Conservation (phyloP, 2,888 invertebrate genomes). For the Nineta flava region DNA sequence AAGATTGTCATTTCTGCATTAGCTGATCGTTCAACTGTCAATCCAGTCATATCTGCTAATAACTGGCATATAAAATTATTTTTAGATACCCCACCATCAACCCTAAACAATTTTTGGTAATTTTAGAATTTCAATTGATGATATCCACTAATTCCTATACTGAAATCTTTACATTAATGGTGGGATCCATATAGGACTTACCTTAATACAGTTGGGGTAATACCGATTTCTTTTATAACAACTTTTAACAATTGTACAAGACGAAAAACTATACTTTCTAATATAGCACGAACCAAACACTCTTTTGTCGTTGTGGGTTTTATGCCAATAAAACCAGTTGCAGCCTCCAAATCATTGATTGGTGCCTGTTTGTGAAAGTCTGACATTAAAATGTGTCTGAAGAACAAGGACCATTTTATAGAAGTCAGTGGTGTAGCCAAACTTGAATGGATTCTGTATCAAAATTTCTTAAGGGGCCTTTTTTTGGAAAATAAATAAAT, state of each 20-base stretch:
- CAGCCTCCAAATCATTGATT: constrained; percentile 71
- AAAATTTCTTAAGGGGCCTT: no score
- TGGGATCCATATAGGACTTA: constrained; percentile 19
- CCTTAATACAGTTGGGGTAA: constrained; percentile 42
- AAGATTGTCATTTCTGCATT: constrained; percentile 69
- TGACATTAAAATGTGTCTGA: constrained; percentile 10
- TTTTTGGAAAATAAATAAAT: no score
- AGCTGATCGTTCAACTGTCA: constrained; percentile 55
- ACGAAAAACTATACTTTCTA: constrained; percentile 75
- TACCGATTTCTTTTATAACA: constrained; percentile 51
- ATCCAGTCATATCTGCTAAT: constrained; percentile 65
- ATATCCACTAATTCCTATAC: no score
- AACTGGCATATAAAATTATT: constrained; percentile 85
- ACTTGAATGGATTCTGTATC: no score
- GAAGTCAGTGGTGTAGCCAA: no score
- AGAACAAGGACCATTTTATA: neutral
- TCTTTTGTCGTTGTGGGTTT: constrained; percentile 55
- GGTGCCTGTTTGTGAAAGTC: constrained; percentile 48
- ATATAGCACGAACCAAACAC: constrained; percentile 67
- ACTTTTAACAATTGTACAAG: constrained; percentile 62
- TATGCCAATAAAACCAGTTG: constrained; percentile 67
- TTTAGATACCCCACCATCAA: constrained; percentile 92
- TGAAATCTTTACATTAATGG: neutral
- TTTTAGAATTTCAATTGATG: no score
- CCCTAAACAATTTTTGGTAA: constrained; percentile 34